Percentiles rank a stretch among this genome's conserved stretches.
phyloP scores from a whole-genome alignment of 2,797 vertebrate species.

The Siniperca obscura region DNA sequence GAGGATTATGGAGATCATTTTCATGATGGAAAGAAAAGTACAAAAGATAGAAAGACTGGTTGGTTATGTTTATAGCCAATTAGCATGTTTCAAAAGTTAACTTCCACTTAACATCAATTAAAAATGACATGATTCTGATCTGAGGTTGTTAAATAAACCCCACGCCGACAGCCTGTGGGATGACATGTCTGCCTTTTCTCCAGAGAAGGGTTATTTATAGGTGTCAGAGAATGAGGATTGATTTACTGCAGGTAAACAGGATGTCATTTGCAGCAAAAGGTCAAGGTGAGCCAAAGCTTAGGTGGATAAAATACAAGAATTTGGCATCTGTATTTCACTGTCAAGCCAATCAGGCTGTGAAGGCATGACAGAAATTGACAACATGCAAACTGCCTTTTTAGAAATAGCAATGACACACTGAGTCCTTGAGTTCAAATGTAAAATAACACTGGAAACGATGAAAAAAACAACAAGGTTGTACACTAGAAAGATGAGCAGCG shows the following conservation, averaged over 20 bases:
- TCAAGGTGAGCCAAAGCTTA: conserved; percentile 72
- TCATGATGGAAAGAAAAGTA: neutral
- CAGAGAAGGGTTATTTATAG: conserved; percentile 68
- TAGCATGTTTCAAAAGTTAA: conserved; percentile 4
- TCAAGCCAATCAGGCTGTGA: conserved; percentile 29
- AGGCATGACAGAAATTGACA: conserved; percentile 12
- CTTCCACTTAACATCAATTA: conserved; percentile 30
- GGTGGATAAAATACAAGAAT: conserved; percentile 51
- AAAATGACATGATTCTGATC: conserved; percentile 20
- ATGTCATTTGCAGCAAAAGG: conserved; percentile 65
- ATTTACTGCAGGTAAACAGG: conserved; percentile 73
- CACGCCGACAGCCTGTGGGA: conserved; percentile 22
- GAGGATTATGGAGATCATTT: neutral
- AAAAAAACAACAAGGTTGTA: neutral
- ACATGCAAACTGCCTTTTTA: conserved; percentile 31
- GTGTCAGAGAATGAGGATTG: conserved; percentile 68
- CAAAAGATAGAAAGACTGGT: neutral
- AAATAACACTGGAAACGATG: conserved; percentile 1
- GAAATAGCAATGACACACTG: conserved; percentile 20
- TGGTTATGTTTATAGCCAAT: neutral
- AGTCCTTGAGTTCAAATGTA: conserved; percentile 41
- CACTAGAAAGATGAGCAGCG: conserved; percentile 30
- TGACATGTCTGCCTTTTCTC: conserved; percentile 53
- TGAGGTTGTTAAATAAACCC: conserved; percentile 31
- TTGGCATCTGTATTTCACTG: conserved; percentile 45